Percentiles rank a stretch among this genome's conserved stretches.
phyloP scores from a whole-genome alignment of 1,140 invertebrate genomes.

The Mesaphorura yosii region DNA sequence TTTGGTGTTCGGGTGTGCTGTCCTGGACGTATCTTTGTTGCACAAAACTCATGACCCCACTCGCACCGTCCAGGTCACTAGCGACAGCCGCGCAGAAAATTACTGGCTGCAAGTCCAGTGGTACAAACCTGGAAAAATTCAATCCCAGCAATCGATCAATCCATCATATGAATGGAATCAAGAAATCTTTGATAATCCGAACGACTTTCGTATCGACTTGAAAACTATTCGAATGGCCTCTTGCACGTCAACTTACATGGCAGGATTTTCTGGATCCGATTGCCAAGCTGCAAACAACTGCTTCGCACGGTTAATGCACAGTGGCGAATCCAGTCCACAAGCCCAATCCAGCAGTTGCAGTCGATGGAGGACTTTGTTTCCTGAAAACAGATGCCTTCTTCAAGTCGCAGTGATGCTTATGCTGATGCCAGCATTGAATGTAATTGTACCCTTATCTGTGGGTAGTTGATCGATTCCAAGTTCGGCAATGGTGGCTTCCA shows the following conservation, averaged over 20 bases:
- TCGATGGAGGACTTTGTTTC: neutral
- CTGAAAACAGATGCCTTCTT: neutral
- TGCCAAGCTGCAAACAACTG: neutral
- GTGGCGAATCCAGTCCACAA: slow-evolving; percentile 3
- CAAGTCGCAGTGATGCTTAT: too few species aligned
- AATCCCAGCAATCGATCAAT: neutral
- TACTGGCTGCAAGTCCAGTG: slow-evolving; percentile 8
- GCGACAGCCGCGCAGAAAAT: slow-evolving; percentile 19
- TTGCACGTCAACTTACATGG: too few species aligned
- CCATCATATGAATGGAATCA: neutral
- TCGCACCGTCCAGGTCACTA: neutral
- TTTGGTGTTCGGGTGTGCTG: neutral
- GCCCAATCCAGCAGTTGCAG: slow-evolving; percentile 19
- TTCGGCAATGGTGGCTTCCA: slow-evolving; percentile 7
- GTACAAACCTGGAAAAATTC: slow-evolving; percentile 6
- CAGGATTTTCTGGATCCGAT: too few species aligned
- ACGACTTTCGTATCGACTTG: neutral
- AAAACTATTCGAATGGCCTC: too few species aligned
- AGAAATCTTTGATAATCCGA: neutral
- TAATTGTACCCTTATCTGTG: slow-evolving; percentile 2
- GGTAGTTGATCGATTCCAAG: slow-evolving; percentile 15
- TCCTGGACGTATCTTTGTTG: neutral
- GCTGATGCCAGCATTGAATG: too few species aligned
- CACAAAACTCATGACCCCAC: neutral
- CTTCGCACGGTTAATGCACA: neutral